A percentile compares a stretch with the other conserved stretches of the same genome.
Evolutionary conservation across 1,140 invertebrate genomes (phyloP).

Genomic region (Trialeurodes vaporariorum): DNA sequence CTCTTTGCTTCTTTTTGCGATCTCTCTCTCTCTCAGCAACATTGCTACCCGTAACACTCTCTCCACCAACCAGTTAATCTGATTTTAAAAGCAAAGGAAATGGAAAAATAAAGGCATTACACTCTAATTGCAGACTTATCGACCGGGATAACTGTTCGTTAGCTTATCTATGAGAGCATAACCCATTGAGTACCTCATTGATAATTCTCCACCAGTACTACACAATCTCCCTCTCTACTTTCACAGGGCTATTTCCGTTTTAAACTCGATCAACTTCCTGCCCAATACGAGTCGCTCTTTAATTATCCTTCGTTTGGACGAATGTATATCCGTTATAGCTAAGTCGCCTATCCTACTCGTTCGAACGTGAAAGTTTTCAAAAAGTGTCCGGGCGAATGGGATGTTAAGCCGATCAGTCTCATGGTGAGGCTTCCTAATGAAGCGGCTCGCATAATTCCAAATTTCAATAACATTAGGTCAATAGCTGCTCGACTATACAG

Average conservation of each 20-base stretch:
- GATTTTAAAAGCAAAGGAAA: slow-evolving; percentile 11
- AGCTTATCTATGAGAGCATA: not conserved
- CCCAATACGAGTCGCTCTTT: too few relatives aligned
- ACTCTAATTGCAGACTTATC: not conserved
- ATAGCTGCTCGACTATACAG: too few relatives aligned
- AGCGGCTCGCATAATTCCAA: too few relatives aligned
- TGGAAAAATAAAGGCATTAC: not conserved
- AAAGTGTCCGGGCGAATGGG: too few relatives aligned
- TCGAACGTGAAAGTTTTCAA: too few relatives aligned
- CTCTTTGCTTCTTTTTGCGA: slow-evolving; percentile 13
- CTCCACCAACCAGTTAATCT: slow-evolving; percentile 28
- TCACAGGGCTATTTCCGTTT: not conserved
- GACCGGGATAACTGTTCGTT: not conserved
- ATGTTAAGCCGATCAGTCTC: too few relatives aligned
- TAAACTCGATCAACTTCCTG: not conserved
- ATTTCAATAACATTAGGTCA: too few relatives aligned
- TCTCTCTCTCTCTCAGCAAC: slow-evolving; percentile 8
- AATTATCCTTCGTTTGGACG: slow-evolving; percentile 7
- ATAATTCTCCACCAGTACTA: not conserved
- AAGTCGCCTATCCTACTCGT: too few relatives aligned
- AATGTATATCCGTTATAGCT: too few relatives aligned
- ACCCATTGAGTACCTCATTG: not conserved
- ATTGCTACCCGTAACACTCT: too few relatives aligned
- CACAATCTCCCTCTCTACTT: not conserved
- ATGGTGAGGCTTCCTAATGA: too few relatives aligned